A percentile compares a stretch with the other conserved stretches of the same genome.
Evolutionary conservation across 2,888 invertebrate genomes (phyloP).

Genomic region (Rhabditoides inermis): DNA sequence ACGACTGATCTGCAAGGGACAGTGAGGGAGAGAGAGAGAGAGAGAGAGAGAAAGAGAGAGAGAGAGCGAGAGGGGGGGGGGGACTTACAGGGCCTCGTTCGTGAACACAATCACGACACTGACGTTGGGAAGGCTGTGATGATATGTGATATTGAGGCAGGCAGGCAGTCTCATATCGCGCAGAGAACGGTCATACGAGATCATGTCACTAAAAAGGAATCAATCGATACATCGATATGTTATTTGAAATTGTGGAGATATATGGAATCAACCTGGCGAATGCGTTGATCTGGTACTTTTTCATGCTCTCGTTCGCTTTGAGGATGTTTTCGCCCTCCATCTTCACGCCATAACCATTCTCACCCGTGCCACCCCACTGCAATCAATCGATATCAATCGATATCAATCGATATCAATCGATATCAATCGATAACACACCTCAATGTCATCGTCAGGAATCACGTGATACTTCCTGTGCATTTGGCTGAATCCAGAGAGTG

Average conservation of each 20-base stretch:
- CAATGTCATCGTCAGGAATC: too few relatives aligned
- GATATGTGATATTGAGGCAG: constrained; percentile 60
- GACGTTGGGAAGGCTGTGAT: constrained; percentile 47
- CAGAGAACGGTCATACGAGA: constrained; percentile 55
- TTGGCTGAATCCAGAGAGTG: too few relatives aligned
- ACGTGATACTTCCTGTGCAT: too few relatives aligned
- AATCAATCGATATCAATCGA: too few relatives aligned
- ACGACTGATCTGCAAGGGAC: too few relatives aligned
- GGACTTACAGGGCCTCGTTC: constrained; percentile 82
- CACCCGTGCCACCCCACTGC: constrained; percentile 43
- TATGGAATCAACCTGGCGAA: constrained; percentile 28
- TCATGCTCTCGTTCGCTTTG: constrained; percentile 34
- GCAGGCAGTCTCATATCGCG: constrained; percentile 53
- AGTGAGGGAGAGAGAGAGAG: too few relatives aligned
- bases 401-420: too few relatives aligned
- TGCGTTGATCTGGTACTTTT: constrained; percentile 48
- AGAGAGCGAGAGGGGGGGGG: too few relatives aligned
- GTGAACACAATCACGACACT: constrained; percentile 69
- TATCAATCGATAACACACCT: too few relatives aligned
- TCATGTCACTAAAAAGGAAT: constrained; percentile 55
- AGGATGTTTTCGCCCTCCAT: constrained; percentile 30
- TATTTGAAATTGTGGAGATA: background rate
- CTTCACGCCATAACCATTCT: constrained; percentile 29
- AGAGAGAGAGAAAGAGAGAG: too few relatives aligned
- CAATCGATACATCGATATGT: too few relatives aligned